Conservation (phyloP, 2,113 vertebrate genomes). For the Ceyx melanurus region DNA sequence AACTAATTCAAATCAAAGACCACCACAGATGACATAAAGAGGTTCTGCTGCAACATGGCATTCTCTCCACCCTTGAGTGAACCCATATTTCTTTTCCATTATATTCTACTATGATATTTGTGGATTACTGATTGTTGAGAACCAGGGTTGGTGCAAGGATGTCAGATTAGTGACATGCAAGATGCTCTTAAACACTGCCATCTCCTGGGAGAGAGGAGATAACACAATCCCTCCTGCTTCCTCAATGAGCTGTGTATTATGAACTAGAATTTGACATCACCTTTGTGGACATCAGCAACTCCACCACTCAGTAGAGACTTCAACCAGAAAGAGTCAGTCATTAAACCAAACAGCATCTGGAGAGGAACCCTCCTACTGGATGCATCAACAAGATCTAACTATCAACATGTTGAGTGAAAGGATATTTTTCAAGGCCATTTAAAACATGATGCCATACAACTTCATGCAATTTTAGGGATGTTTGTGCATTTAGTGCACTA, state of each 20-base stretch:
- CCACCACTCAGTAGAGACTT: background rate
- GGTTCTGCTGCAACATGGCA: background rate
- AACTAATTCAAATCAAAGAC: background rate
- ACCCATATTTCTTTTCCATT: background rate
- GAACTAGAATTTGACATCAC: background rate
- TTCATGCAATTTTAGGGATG: background rate
- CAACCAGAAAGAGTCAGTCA: background rate
- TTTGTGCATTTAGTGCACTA: background rate
- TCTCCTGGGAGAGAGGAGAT: constrained; percentile 46
- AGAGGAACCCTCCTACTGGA: rapidly evolving
- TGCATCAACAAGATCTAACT: background rate
- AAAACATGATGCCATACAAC: background rate
- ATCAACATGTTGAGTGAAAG: background rate
- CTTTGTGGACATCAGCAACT: background rate
- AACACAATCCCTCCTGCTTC: constrained; percentile 2
- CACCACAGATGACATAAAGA: background rate
- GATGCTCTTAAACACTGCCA: constrained; percentile 63
- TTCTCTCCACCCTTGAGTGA: background rate
- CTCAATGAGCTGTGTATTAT: rapidly evolving
- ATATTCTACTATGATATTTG: background rate
- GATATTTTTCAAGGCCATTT: background rate
- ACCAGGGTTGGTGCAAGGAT: background rate
- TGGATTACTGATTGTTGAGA: background rate
- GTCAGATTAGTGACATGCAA: background rate
- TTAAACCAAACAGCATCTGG: background rate